Evolutionary conservation across 2,888 invertebrate genomes (phyloP), one percentile per base, ranked within the genome.

Genomic region (Prosopocoilus inquinatus): DNA sequence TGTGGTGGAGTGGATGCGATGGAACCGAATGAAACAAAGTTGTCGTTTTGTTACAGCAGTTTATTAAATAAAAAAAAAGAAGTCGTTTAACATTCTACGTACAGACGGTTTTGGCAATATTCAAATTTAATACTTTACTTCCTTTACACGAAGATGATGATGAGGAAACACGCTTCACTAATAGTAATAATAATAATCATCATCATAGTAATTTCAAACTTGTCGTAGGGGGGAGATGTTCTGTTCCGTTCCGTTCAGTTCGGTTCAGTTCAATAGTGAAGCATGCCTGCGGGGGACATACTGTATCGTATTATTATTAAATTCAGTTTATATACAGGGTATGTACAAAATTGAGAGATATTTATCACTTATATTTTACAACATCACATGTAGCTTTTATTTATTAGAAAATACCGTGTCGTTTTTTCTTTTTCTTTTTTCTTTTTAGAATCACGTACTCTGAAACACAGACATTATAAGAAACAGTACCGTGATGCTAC

Each of bases 341-440:
- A 41, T 41, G 13, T 41, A 41, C 41, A 41, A 41, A 41, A 41
- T 9, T 41, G 41, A 9, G 39, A n/a, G 12, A 12, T 12, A 12
- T 41, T 16, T 41, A 41, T 41, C 41, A 41, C 41, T 15, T 13
- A 13, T 41, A 15, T 41, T 41, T 11, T 41, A 38, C 15, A 41
- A 41, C 41, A 41, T 41, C 41, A 41, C 41, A 41, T 41, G 41
- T 41, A 41, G 41, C 41, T 41, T 41, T 13, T 38, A 13, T 41
- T 13, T 38, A 13, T 15, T 15, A 15, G 16, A 41, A 41, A 41
- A 28, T 28, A 28, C 20, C 20, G 20, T 41, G 15, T 41, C 13
- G 16, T 41, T 41, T n/a, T n/a, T n/a, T n/a, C n/a, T n/a, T n/a
- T n/a, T n/a, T n/a, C n/a, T n/a, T n/a, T n/a, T n/a, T n/a, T n/a